phyloP scores from a whole-genome alignment of 2,113 vertebrate genomes.

The Cyanistes caeruleus region DNA sequence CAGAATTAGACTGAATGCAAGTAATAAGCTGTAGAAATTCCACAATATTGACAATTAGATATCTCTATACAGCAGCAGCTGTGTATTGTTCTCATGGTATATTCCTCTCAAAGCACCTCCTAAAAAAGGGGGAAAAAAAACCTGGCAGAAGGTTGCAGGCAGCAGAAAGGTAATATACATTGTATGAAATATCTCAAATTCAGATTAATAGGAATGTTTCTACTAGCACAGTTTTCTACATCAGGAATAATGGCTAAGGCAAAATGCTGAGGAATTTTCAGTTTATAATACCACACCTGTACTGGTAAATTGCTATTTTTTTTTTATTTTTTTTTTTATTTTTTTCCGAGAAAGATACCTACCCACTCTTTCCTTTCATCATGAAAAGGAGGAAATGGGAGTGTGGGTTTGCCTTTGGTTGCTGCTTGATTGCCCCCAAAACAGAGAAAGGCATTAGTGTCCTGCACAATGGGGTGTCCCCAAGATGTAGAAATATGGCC shows the following conservation, averaged over 20 bases:
- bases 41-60: constrained; percentile 90
- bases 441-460: neutral
- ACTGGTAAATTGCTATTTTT: constrained; percentile 68
- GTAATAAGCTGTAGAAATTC: constrained; percentile 90
- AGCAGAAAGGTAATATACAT: constrained; percentile 84
- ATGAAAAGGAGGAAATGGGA: constrained; percentile 17
- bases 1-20: constrained; percentile 90
- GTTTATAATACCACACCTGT: constrained; percentile 72
- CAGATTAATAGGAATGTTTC: constrained; percentile 78
- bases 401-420: neutral
- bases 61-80: constrained; percentile 89
- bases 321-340: constrained; percentile 57
- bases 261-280: constrained; percentile 62
- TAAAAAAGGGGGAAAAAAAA: constrained; percentile 73
- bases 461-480: neutral
- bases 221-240: constrained; percentile 73
- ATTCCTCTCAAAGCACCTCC: constrained; percentile 85
- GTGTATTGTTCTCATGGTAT: constrained; percentile 88
- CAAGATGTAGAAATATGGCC: neutral
- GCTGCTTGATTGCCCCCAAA: neutral
- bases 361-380: constrained; percentile 60
- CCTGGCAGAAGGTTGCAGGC: constrained; percentile 85
- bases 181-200: constrained; percentile 80
- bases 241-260: constrained; percentile 62
- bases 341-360: constrained; percentile 25